Conservation (phyloP, 2,113 vertebrate species). For the Bufo gargarizans region DNA sequence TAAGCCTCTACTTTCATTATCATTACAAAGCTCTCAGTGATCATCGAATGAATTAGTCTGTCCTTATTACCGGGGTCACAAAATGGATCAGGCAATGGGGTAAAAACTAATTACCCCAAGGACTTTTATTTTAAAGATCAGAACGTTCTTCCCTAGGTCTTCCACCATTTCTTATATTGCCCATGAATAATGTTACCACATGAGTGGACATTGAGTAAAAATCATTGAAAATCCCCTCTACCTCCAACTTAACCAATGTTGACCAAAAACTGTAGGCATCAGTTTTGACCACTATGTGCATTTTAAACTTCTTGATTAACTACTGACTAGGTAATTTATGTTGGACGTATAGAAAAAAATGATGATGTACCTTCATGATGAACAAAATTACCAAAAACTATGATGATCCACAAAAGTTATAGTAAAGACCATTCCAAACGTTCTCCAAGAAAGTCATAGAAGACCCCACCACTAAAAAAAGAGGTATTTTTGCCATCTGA, state of each 20-base stretch:
- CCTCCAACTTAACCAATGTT: not conserved
- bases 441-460: no score
- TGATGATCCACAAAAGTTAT: not conserved
- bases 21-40: conserved; percentile 21
- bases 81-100: not conserved
- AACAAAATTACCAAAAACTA: no score
- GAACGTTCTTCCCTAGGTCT: not conserved
- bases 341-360: no score
- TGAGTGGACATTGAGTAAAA: not conserved
- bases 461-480: no score
- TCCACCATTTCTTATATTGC: not conserved
- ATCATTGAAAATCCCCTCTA: not conserved
- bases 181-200: not conserved
- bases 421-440: not conserved
- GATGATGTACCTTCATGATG: no score
- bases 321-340: no score
- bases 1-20: conserved; percentile 5
- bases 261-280: not conserved
- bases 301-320: not conserved
- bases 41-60: not conserved
- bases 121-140: not conserved
- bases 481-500: not conserved
- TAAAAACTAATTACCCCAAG: not conserved
- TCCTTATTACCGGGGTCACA: not conserved
- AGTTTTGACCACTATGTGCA: not conserved